Percentiles rank a stretch among this genome's conserved stretches.
Conservation (phyloP, 2,797 vertebrate species). For the Cheirogaleus major region DNA sequence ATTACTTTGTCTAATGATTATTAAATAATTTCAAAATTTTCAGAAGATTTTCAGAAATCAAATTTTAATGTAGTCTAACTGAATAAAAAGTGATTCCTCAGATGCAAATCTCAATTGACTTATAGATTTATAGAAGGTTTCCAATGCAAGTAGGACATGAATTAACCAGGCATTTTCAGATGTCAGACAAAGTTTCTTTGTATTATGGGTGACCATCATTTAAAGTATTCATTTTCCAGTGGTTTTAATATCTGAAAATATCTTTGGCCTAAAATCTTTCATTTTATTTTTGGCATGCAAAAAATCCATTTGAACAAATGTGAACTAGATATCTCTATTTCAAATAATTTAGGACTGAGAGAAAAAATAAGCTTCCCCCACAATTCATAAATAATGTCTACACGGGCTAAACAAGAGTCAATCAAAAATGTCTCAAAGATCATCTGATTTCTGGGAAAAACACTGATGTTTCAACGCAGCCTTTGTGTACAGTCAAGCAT, state of each 20-base stretch:
- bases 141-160: neutral
- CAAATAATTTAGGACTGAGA: neutral
- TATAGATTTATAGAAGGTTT: neutral
- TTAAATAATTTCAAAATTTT: neutral
- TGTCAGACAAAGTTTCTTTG: neutral
- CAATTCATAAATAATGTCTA: neutral
- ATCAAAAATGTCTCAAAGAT: neutral
- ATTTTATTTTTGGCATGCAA: constrained; percentile 8
- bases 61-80: neutral
- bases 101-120: neutral
- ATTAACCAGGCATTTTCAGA: neutral
- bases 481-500: constrained; percentile 21
- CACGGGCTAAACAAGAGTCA: neutral
- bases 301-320: constrained; percentile 24
- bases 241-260: constrained; percentile 3
- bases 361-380: neutral
- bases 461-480: neutral
- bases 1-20: neutral
- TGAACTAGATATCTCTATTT: neutral
- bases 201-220: neutral
- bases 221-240: neutral
- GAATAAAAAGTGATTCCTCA: neutral
- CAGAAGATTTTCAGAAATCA: neutral
- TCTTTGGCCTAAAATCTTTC: neutral
- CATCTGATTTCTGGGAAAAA: constrained; percentile 25